Evolutionary conservation across 2,797 vertebrate species (phyloP), one percentile per base, ranked within the genome.

Genomic region (Thaleichthys pacificus): DNA sequence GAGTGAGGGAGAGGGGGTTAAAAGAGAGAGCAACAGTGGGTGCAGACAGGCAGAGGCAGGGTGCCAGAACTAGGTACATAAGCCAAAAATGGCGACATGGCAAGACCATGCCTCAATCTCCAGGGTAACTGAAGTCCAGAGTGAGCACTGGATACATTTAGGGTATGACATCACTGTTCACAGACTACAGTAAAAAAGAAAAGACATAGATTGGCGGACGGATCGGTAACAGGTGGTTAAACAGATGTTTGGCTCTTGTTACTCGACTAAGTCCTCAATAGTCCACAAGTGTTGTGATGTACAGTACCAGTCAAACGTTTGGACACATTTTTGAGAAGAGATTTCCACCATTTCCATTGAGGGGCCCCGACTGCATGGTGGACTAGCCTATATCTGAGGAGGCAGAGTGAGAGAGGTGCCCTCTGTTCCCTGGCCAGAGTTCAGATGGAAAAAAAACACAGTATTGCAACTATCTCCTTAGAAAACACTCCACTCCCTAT

Each of bases 1-100:
- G 42, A 15, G 65, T 2, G 61, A 73, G 65, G 70, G 24, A 67
- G 24, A 61, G 14, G 62, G 58, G 3, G 63, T 2, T n/a, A 22
- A 58, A 22, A 26, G 58, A 61, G 58, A 26, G 58, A 24, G 57
- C 79, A 54, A 68, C 73, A 70, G 74, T 74, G 79, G 35, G 74
- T 72, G 66, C 60, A 60, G 56, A 62, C 70, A 49, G 47, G 15
- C 47, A 47, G 71, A 61, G 57, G 71, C 66, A 63, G 47, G 51
- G 11, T 32, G 19, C 56, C 56, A 68, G 66, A 28, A 24, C 56
- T 47, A 60, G 66, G 47, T 49, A 49, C 35, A 22, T 7, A 54
- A 17, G 47, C 22, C 42, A 67, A 49, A 30, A 17, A 28, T 56
- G 24, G 47, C 17, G 15, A 67, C 3, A 54, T 26, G 49, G 66